Evolutionary conservation across 2,113 vertebrate genomes (phyloP).

Genomic region (Lophotis ruficrista): DNA sequence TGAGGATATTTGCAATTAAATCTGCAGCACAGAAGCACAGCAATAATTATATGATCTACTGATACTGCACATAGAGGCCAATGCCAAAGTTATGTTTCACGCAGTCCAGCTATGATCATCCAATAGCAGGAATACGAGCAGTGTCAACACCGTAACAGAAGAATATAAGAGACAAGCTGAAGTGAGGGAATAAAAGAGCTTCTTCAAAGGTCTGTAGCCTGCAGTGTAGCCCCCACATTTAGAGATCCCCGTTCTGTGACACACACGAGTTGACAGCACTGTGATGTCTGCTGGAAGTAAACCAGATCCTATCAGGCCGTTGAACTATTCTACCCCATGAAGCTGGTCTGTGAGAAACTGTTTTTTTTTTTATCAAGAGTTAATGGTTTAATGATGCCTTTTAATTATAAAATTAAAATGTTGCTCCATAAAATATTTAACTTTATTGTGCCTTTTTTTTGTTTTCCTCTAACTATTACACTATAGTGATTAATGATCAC

Average conservation of each 20-base stretch:
- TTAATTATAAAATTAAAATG: background rate
- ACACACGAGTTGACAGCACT: background rate
- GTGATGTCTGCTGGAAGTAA: background rate
- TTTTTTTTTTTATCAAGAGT: background rate
- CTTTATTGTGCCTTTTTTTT: background rate
- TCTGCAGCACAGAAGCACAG: background rate
- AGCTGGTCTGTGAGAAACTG: background rate
- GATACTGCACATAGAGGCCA: background rate
- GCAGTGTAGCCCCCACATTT: background rate
- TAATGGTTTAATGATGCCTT: background rate
- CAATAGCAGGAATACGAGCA: background rate
- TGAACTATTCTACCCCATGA: background rate
- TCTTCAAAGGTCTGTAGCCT: background rate
- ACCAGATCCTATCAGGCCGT: background rate
- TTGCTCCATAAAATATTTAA: background rate
- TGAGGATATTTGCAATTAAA: background rate
- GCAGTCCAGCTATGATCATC: background rate
- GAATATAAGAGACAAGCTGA: background rate
- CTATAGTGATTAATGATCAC: background rate
- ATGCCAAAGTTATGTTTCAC: background rate
- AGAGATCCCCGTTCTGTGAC: background rate
- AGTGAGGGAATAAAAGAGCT: background rate
- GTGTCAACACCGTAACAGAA: background rate
- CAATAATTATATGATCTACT: background rate
- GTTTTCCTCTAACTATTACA: background rate